A percentile compares a stretch with the other conserved stretches of the same genome.
These are phyloP conservation scores for Epinephelus malabaricus DNA, from an alignment of 2,797 vertebrate species.

Conservation along the genomic window DNA sequence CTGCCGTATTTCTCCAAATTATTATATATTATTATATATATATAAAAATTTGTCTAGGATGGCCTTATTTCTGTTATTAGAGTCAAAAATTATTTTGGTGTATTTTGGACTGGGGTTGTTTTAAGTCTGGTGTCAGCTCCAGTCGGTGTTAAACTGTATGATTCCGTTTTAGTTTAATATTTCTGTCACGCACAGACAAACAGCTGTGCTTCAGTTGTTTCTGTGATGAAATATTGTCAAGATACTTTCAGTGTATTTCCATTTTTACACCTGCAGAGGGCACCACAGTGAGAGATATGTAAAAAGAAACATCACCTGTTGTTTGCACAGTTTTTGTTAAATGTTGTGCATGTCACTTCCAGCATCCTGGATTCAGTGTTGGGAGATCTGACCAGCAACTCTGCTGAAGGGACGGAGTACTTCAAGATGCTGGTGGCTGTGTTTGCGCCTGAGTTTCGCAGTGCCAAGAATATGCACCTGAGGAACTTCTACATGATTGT, in stretches of 20 bases:
- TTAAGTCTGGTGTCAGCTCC: background rate
- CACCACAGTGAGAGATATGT: slow-evolving; percentile 1
- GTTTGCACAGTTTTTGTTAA: background rate
- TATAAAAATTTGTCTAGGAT: background rate
- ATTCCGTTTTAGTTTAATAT: background rate
- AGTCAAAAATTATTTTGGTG: background rate
- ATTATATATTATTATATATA: background rate
- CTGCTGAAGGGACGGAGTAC: slow-evolving; percentile 97
- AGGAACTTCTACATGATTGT: slow-evolving; percentile 99
- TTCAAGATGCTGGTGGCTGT: slow-evolving; percentile 99
- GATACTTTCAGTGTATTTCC: slow-evolving; percentile 1
- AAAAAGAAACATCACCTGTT: background rate
- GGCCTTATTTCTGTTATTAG: background rate
- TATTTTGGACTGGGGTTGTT: background rate
- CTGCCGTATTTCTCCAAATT: background rate
- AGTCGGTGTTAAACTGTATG: background rate
- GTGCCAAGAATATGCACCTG: slow-evolving; percentile 96
- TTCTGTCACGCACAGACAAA: background rate
- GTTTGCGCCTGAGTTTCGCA: slow-evolving; percentile 97
- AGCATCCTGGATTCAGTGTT: slow-evolving; percentile 93
- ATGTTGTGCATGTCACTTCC: slow-evolving; percentile 5
- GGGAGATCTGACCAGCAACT: slow-evolving; percentile 94
- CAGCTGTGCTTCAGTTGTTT: background rate
- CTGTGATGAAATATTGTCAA: background rate
- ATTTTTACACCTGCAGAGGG: slow-evolving; percentile 37